These are phyloP conservation scores for Gymnoscopelus braueri DNA, from an alignment of 2,797 vertebrate genomes.

Conservation along the genomic window DNA sequence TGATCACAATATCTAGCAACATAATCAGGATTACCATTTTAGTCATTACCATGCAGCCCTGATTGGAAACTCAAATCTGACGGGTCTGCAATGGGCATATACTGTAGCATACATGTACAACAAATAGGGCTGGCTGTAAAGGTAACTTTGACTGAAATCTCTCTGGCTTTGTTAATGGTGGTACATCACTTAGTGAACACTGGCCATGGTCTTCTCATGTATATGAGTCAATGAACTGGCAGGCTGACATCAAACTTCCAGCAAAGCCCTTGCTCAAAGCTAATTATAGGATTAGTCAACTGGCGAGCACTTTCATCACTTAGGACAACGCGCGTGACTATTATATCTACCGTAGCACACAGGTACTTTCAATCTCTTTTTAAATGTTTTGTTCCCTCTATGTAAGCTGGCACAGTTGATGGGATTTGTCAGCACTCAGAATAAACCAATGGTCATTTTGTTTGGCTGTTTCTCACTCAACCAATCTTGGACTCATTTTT, in stretches of 20 bases:
- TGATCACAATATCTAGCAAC: too few species aligned
- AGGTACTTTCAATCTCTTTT: conserved; percentile 8
- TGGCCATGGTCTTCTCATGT: conserved; percentile 15
- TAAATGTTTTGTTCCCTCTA: background rate
- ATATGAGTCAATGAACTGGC: conserved; percentile 35
- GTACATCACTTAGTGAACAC: conserved; percentile 1
- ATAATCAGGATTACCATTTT: too few species aligned
- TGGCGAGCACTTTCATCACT: conserved; percentile 48
- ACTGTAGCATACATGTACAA: background rate
- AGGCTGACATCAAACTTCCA: conserved; percentile 52
- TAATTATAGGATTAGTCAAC: conserved; percentile 58
- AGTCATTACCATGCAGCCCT: too few species aligned
- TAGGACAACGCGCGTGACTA: conserved; percentile 33
- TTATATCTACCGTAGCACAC: conserved; percentile 9
- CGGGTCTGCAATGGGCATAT: background rate
- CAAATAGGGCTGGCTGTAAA: background rate
- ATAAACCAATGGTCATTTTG: background rate
- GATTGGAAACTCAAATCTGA: conserved; percentile 6
- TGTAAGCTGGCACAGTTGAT: conserved; percentile 6
- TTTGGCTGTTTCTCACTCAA: background rate
- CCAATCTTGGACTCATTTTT: background rate
- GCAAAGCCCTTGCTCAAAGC: conserved; percentile 58
- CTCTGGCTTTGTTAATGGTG: conserved; percentile 26
- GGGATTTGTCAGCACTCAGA: conserved; percentile 16
- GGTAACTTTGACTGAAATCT: conserved; percentile 2